These are phyloP conservation scores for Drosophila stalkeri DNA, from an alignment of 2,888 invertebrate genomes.

Conservation along the genomic window DNA sequence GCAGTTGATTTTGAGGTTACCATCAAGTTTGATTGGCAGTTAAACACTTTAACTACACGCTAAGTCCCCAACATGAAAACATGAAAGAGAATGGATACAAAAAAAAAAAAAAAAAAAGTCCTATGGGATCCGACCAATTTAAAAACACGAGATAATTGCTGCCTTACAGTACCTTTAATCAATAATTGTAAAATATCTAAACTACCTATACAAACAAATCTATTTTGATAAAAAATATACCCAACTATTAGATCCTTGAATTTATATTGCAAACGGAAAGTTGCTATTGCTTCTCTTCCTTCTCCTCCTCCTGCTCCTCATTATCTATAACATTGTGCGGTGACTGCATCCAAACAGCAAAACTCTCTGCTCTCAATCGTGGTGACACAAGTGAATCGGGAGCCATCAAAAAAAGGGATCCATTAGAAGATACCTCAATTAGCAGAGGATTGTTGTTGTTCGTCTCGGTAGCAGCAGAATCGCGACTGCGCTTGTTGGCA, in stretches of 20 bases:
- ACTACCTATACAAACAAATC: neutral
- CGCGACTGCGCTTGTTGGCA: neutral
- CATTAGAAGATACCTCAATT: neutral
- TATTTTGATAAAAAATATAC: neutral
- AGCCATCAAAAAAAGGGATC: neutral
- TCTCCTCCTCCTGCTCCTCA: no score
- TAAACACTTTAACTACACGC: neutral
- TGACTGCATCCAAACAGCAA: neutral
- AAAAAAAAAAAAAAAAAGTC: neutral
- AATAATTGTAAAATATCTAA: neutral
- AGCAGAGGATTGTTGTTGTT: no score
- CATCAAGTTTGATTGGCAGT: slow-evolving; percentile 31
- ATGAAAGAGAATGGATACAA: neutral
- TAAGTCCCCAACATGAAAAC: neutral
- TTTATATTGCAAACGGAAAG: neutral
- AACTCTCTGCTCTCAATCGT: neutral
- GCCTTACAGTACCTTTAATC: neutral
- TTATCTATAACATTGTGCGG: no score
- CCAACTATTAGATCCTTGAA: neutral
- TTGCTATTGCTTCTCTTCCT: neutral
- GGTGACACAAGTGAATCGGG: no score
- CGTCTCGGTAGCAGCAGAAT: accelerated
- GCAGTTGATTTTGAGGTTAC: slow-evolving; percentile 15
- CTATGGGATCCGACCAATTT: neutral
- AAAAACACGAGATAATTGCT: neutral